Base-by-base conservation (phyloP, 2,113 vertebrate genomes). In the Sigmodon hispidus region DNA sequence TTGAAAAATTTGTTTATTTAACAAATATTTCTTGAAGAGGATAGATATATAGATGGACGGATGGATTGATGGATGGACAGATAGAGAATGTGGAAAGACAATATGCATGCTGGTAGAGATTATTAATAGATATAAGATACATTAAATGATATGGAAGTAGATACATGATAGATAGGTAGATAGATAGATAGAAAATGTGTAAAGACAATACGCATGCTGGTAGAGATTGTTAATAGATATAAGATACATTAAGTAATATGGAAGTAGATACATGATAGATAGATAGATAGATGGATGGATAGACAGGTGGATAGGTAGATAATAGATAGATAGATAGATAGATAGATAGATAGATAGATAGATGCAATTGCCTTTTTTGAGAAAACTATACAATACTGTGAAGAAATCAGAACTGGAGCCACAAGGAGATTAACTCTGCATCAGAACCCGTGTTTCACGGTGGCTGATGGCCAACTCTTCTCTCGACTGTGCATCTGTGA, bases 401-500 rank as follows among this genome's bases (percentile, higher is more conserved):
- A 79, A 91, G 52, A 89, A 50, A 87, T 1, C 0, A 10, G 84
- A 89, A 84, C 40, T 50, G 73, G 50, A 40, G 61, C 36, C 87
- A 7, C 34, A 13, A 83, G 87, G 48, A 65, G 22, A 31, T 59
- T 59, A 40, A 26, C 52, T 81, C 55, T 40, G 36, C 55, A 81
- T 21, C n/a, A 59, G 13, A 59, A 22, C n/a, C 55, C 15, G 3
- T 8, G n/a, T 81, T 5, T 59, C 36, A 40, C 22, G 6, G 52
- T 2, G 40, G 43, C 73, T 67, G 22, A 43, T 36, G 13, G 0
- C 40, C 26, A 79, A 5, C n/a, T 48, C 10, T 80, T 31, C 0
- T 15, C 16, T 81, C 34, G 0, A 1, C 1, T 40, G 15, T 65
- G 40, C 13, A 0, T 3, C 79, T 24, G 36, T n/a, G 16, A 22